Percentiles rank a stretch among this genome's conserved stretches.
Evolutionary conservation across 1,140 invertebrate species (phyloP).

Genomic region (Zaprionus tsacasi): DNA sequence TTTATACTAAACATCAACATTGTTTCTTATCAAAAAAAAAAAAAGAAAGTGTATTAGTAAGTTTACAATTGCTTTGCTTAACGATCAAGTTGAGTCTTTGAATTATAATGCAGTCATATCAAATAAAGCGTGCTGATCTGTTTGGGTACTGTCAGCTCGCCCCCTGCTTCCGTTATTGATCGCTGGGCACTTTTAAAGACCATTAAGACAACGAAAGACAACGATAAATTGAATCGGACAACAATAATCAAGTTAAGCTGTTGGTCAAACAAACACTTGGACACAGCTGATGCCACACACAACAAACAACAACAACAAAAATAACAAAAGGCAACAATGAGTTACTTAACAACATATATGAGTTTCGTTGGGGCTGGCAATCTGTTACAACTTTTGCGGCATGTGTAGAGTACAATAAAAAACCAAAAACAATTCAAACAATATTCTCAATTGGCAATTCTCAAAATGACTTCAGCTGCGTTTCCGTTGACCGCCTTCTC

Average conservation of each 20-base stretch:
- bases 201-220: slow-evolving; percentile 20
- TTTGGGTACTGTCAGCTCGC: neutral
- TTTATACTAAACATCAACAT: too few species aligned
- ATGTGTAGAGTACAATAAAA: slow-evolving; percentile 21
- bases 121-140: neutral
- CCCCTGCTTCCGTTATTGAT: slow-evolving; percentile 22
- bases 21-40: too few species aligned
- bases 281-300: slow-evolving; percentile 66
- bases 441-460: slow-evolving; percentile 41
- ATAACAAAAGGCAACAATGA: slow-evolving; percentile 45
- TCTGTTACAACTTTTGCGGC: slow-evolving; percentile 35
- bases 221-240: slow-evolving; percentile 45
- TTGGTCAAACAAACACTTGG: slow-evolving; percentile 32
- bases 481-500: slow-evolving; percentile 67
- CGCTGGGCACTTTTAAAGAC: slow-evolving; percentile 52
- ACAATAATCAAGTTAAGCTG: slow-evolving; percentile 31
- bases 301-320: slow-evolving; percentile 39
- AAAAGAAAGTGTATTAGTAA: neutral
- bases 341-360: slow-evolving; percentile 21
- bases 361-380: slow-evolving; percentile 31
- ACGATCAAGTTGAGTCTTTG: slow-evolving; percentile 6
- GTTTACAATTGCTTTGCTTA: neutral
- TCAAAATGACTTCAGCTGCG: slow-evolving; percentile 35
- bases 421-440: slow-evolving; percentile 16
- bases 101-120: slow-evolving; percentile 16